Conservation (phyloP, 2,113 vertebrate species). For the Nothocercus nigrocapillus region DNA sequence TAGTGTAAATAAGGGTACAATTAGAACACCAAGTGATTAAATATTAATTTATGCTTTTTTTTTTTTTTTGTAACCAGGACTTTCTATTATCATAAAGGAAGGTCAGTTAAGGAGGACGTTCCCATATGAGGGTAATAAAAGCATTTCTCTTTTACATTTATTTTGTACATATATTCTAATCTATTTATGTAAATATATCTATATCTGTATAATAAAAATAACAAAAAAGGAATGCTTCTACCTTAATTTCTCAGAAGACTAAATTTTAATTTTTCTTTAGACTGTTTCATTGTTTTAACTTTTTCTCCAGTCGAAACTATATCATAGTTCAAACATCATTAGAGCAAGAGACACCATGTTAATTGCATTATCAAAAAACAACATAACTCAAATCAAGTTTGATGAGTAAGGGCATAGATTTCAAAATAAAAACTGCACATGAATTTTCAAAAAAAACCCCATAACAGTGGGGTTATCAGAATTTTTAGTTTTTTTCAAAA, state of each 20-base stretch:
- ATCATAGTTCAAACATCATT: neutral
- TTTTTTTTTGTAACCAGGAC: neutral
- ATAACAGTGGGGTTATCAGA: neutral
- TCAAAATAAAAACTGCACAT: neutral
- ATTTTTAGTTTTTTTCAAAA: neutral
- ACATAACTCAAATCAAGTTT: neutral
- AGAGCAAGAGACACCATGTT: neutral
- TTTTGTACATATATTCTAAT: neutral
- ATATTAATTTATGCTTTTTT: slow-evolving; percentile 52
- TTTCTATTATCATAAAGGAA: neutral
- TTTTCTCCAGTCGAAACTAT: neutral
- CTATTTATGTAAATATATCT: neutral
- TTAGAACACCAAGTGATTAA: neutral
- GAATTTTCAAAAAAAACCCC: neutral
- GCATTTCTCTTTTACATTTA: neutral
- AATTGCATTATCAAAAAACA: neutral
- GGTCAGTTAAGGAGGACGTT: neutral
- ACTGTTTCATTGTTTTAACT: neutral
- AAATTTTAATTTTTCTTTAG: neutral
- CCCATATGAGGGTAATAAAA: neutral
- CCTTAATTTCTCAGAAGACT: neutral
- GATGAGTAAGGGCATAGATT: neutral
- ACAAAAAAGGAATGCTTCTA: neutral
- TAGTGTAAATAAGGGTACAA: neutral
- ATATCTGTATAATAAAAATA: too few relatives aligned